Conservation (phyloP, 2,888 invertebrate genomes). For the Microctonus hyperodae region DNA sequence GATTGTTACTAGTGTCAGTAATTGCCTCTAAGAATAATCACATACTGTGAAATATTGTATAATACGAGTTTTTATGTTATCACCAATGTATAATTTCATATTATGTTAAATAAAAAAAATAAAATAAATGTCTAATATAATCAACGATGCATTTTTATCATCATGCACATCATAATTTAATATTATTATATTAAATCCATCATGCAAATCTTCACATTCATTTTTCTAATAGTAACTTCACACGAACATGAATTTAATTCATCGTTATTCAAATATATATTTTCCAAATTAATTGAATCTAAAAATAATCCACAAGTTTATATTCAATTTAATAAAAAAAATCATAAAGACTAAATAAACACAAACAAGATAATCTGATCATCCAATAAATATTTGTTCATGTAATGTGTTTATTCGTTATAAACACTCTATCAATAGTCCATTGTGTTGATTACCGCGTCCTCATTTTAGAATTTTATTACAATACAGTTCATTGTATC, state of each 20-base stretch:
- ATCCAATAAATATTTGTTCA: background rate
- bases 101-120: slow-evolving; percentile 41
- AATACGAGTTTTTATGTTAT: slow-evolving; percentile 60
- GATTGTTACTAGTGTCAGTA: slow-evolving; percentile 20
- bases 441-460: background rate
- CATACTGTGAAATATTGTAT: slow-evolving; percentile 60
- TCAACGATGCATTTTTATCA: background rate
- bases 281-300: too few relatives aligned
- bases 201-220: background rate
- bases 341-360: background rate
- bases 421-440: background rate
- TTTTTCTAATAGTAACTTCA: too few relatives aligned
- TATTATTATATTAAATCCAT: background rate
- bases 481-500: background rate
- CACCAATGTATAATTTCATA: slow-evolving; percentile 31
- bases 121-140: slow-evolving; percentile 34
- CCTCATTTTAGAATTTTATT: background rate
- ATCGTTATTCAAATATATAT: too few relatives aligned
- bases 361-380: background rate
- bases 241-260: too few relatives aligned
- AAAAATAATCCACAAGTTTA: background rate
- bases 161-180: background rate
- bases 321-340: background rate
- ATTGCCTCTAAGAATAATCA: slow-evolving; percentile 28
- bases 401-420: background rate